Conservation (phyloP, 2,888 invertebrate genomes). For the Lathronympha strigana region DNA sequence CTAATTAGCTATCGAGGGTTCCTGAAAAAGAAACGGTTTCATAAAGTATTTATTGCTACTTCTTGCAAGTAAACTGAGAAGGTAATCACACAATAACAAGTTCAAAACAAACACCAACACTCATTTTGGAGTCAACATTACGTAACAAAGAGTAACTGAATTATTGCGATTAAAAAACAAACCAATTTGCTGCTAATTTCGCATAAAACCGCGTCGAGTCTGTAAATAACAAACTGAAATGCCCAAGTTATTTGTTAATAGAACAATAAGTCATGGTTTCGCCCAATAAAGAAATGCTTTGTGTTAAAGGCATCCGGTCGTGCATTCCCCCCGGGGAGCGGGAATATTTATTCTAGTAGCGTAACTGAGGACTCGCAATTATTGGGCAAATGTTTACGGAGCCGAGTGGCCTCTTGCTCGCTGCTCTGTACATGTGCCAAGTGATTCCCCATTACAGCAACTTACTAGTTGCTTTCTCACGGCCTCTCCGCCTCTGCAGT, state of each 20-base stretch:
- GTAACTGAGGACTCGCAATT: conserved; percentile 78
- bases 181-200: conserved; percentile 39
- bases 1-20: conserved; percentile 19
- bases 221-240: conserved; percentile 47
- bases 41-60: conserved; percentile 33
- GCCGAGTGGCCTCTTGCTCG: conserved; percentile 70
- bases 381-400: conserved; percentile 80
- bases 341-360: conserved; percentile 75
- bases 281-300: conserved; percentile 77
- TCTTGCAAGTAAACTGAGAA: conserved; percentile 36
- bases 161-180: conserved; percentile 21
- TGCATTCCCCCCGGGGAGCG: conserved; percentile 64
- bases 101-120: conserved; percentile 30
- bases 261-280: conserved; percentile 72
- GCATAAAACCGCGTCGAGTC: conserved; percentile 25
- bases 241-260: conserved; percentile 68
- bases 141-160: conserved; percentile 11
- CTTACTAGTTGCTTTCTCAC: conserved; percentile 71
- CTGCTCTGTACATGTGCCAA: conserved; percentile 68
- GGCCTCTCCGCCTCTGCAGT: conserved; percentile 54
- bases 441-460: conserved; percentile 68
- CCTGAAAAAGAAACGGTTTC: conserved; percentile 14
- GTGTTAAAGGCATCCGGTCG: conserved; percentile 67
- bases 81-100: conserved; percentile 26
- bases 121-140: conserved; percentile 16